A percentile compares a stretch with the other conserved stretches of the same genome.
These are phyloP conservation scores for Steromphala cineraria DNA, from an alignment of 2,888 invertebrate species.

Conservation along the genomic window DNA sequence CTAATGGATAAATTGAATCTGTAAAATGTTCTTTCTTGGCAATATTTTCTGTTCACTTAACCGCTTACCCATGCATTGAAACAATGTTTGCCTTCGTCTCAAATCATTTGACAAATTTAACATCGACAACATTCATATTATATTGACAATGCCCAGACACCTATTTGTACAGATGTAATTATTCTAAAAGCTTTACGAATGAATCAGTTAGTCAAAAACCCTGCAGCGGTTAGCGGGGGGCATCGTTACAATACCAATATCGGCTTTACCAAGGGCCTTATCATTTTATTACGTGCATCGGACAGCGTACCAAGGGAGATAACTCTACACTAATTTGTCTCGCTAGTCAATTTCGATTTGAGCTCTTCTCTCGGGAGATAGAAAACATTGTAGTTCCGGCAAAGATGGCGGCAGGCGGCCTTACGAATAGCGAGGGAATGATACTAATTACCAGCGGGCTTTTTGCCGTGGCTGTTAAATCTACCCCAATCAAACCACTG, in stretches of 20 bases:
- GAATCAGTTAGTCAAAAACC: background rate
- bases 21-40: too few species aligned
- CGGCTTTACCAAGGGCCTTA: background rate
- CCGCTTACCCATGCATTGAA: too few species aligned
- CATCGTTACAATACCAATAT: background rate
- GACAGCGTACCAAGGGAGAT: slow-evolving; percentile 3
- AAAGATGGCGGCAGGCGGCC: slow-evolving; percentile 4
- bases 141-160: background rate
- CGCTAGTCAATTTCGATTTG: slow-evolving; percentile 16
- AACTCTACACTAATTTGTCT: background rate
- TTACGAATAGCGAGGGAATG: background rate
- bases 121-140: background rate
- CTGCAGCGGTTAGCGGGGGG: background rate
- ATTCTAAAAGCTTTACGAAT: slow-evolving; percentile 10
- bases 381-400: slow-evolving; percentile 15
- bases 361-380: slow-evolving; percentile 2
- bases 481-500: background rate
- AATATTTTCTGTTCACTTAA: too few species aligned
- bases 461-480: slow-evolving; percentile 15
- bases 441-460: slow-evolving; percentile 10
- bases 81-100: background rate
- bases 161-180: slow-evolving; percentile 11
- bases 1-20: too few species aligned
- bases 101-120: slow-evolving; percentile 12
- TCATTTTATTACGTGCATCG: slow-evolving; percentile 1